Base-by-base conservation (phyloP, 2,113 vertebrate species). In the Lathamus discolor region DNA sequence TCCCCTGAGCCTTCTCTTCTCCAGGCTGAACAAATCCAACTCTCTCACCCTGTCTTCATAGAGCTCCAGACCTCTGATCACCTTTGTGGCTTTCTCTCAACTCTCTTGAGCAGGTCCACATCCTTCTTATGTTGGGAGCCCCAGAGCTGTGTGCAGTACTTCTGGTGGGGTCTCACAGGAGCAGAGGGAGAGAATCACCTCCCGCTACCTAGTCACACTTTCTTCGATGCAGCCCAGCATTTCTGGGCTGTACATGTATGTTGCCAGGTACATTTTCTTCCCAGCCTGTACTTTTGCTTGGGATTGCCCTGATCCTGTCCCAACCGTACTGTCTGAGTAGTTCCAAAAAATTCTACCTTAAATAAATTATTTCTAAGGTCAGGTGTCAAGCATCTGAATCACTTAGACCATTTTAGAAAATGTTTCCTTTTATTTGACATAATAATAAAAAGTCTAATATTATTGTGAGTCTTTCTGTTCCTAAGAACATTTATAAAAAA, bases 291-390 rank as follows among this genome's bases (percentile, higher is more conserved):
- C 17, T 17, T 31, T 11, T 19, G 17, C 29, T 55, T 55, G 54
- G 29, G 54, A 55, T 55, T 55, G 54, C 54, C 17, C 17, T 31
- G 17, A 33, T 18, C 11, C 54, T 55, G 31, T 33, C 5, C 2
- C 28, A 44, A 51, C 4, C n/a, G 8, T 37, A 66, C 41, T 13
- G 8, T 46, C 27, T n/a, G 87, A 91, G 41, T n/a, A 75, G 7
- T 54, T 85, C 0, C 0, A 37, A 91, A 68, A 35, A 48, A 4
- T 22, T 7, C 48, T 35, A 10, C 12, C 2, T 52, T 37, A 54
- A 62, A 57, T 37, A 9, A 75, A 33, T 17, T 59, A 22, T 41
- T 81, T 74, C 14, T 69, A 55, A 33, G 55, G 69, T 31, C 19
- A 46, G 5, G 2, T 3, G 66, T 6, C 27, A 78, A 24, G 4